Base-by-base conservation (phyloP, 2,888 invertebrate species). In the Drosophila anomelani region DNA sequence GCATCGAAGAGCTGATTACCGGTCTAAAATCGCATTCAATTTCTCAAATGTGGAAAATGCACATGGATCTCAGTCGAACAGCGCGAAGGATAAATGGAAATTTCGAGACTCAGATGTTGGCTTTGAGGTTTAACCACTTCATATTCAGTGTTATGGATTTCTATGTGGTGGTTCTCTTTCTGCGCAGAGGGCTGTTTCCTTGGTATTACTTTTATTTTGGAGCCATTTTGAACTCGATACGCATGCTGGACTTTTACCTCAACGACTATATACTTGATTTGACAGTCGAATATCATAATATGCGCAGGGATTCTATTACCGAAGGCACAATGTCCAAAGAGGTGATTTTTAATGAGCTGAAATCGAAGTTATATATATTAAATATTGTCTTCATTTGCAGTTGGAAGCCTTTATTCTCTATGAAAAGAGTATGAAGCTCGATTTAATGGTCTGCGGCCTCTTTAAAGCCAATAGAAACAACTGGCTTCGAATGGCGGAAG, bases 371-470 rank as follows among this genome's bases (percentile, higher is more conserved):
- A 23, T 7, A 13, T 44, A 20, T 26, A 46, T 46, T 23, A 9
- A 26, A 26, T 4, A 26, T 46, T 2, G 23, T 9, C 23, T 26
- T 15, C 0, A 46, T 26, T 46, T 46, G 15, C 46, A 46, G 46
- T 46, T 46, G 26, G 23, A 26, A 26, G 46, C 46, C 9, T 46
- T 46, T 46, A 46, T 46, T 4, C 46, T 46, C 15, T 46, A 46
- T 8, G 4, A 26, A 46, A 26, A 46, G 2, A 26, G 26, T 15
- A 46, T 26, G 46, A 23, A 23, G 26, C 46, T 47, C 26, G 26
- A 47, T n/a, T 47, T 47, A 47, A 47, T 20, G 46, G 46, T 26
- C 15, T 46, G 46, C 15, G 46, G 46, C 26, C 26, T 46, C 15
- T 46, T 46, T 15, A 46, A 26, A 26, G 9, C 23, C 9, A 46